A percentile compares a stretch with the other conserved stretches of the same genome.
These are phyloP conservation scores for Stratiolaelaps scimitus DNA, from an alignment of 1,140 invertebrate species.

Conservation along the genomic window DNA sequence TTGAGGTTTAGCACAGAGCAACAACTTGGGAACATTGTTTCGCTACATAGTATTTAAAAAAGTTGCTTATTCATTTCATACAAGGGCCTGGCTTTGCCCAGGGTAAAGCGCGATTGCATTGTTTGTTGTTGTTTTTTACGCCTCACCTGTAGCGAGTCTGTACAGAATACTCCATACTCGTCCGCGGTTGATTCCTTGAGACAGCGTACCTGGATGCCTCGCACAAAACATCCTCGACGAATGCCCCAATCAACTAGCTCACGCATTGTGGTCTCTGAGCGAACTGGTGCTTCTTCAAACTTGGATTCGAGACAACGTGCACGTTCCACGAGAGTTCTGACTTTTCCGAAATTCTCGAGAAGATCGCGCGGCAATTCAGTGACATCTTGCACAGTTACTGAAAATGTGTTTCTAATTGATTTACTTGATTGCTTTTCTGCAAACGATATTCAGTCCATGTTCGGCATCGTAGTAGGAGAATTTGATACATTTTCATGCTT, in stretches of 20 bases:
- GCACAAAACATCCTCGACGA: slow-evolving; percentile 2
- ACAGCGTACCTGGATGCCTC: not conserved
- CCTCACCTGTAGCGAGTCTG: slow-evolving; percentile 7
- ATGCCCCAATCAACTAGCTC: slow-evolving; percentile 23
- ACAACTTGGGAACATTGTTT: too few species aligned
- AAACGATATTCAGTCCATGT: too few species aligned
- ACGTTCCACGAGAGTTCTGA: slow-evolving; percentile 2
- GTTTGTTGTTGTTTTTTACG: too few species aligned
- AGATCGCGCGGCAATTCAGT: not conserved
- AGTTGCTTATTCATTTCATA: too few species aligned
- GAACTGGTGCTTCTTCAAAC: slow-evolving; percentile 11
- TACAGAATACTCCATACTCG: slow-evolving; percentile 20
- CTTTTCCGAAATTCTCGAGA: not conserved
- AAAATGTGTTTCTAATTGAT: not conserved
- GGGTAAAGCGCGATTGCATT: too few species aligned
- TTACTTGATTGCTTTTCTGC: too few species aligned
- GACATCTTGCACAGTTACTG: slow-evolving; percentile 9
- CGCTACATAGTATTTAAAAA: too few species aligned
- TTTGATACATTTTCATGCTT: not conserved
- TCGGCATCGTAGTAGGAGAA: too few species aligned
- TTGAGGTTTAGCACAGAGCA: too few species aligned
- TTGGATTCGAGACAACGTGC: not conserved
- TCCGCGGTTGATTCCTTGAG: not conserved
- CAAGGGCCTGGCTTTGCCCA: too few species aligned
- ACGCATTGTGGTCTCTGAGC: not conserved